These are phyloP conservation scores for Irena cyanogastra DNA, from an alignment of 2,113 vertebrate species.

Conservation along the genomic window DNA sequence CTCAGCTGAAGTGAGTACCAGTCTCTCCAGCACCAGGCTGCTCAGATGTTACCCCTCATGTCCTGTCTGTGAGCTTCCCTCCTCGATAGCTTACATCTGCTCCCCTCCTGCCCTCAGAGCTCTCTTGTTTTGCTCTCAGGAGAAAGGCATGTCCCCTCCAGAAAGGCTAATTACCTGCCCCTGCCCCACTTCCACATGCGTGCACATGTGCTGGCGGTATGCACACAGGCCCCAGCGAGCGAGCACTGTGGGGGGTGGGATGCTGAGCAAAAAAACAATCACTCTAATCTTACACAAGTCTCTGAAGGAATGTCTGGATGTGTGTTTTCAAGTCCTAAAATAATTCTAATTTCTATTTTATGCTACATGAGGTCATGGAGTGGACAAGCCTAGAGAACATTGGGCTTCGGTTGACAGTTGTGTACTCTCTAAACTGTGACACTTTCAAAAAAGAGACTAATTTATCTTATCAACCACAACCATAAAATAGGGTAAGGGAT, in stretches of 20 bases:
- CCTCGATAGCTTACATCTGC: constrained; percentile 19
- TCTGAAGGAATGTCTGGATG: constrained; percentile 20
- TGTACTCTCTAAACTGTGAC: constrained; percentile 25
- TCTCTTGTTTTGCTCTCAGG: constrained; percentile 10
- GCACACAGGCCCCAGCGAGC: neutral
- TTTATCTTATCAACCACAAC: constrained; percentile 49
- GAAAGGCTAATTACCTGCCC: constrained; percentile 27
- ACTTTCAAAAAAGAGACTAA: neutral
- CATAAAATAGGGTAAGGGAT: constrained; percentile 54
- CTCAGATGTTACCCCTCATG: neutral
- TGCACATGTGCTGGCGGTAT: constrained; percentile 20
- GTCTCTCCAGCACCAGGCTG: neutral
- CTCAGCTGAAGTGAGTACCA: neutral
- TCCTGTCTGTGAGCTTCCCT: neutral
- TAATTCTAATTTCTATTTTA: constrained; percentile 30
- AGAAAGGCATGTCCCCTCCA: constrained; percentile 27
- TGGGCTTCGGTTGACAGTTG: neutral
- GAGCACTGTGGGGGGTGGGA: neutral
- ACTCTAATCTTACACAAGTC: neutral
- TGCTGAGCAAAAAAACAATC: neutral
- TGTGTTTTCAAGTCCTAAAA: constrained; percentile 10
- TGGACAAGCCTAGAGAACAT: neutral
- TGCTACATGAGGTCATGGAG: neutral
- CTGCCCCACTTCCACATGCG: neutral
- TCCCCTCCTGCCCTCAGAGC: neutral